phyloP scores from a whole-genome alignment of 2,888 invertebrate species.

The Tanytarsus gracilentus region DNA sequence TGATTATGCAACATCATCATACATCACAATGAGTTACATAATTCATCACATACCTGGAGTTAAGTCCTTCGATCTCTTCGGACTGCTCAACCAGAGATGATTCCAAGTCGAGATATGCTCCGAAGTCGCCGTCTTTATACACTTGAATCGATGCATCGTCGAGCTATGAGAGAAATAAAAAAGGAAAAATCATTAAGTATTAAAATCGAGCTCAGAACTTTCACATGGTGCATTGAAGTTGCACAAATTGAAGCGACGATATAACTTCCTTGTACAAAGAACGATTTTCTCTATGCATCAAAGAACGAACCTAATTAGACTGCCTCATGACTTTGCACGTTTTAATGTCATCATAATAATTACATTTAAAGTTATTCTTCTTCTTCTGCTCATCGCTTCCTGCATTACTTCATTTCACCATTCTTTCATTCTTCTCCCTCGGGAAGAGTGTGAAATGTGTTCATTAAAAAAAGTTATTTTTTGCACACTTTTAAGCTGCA shows the following conservation, averaged over 20 bases:
- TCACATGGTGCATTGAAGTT: not conserved
- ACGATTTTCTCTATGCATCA: not conserved
- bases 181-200: not conserved
- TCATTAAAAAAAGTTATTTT: not conserved
- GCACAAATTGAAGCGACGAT: not conserved
- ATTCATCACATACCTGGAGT: conserved; percentile 60
- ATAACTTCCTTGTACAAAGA: not conserved
- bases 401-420: not conserved
- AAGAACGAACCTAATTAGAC: not conserved
- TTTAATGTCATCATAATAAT: conserved; percentile 1
- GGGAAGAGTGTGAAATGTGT: conserved; percentile 3
- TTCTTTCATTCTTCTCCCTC: not conserved
- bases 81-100: conserved; percentile 93
- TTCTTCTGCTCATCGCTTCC: not conserved
- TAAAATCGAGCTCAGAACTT: not conserved
- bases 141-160: conserved; percentile 96
- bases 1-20: not conserved
- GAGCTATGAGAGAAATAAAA: conserved; percentile 60
- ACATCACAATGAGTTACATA: not conserved
- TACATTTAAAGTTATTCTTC: not conserved
- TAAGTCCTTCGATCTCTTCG: conserved; percentile 94
- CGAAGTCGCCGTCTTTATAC: conserved; percentile 95
- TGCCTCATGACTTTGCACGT: not conserved
- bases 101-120: conserved; percentile 93
- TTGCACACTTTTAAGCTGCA: not conserved